Conservation (phyloP, 2,797 vertebrate species). For the Meda fulgida region DNA sequence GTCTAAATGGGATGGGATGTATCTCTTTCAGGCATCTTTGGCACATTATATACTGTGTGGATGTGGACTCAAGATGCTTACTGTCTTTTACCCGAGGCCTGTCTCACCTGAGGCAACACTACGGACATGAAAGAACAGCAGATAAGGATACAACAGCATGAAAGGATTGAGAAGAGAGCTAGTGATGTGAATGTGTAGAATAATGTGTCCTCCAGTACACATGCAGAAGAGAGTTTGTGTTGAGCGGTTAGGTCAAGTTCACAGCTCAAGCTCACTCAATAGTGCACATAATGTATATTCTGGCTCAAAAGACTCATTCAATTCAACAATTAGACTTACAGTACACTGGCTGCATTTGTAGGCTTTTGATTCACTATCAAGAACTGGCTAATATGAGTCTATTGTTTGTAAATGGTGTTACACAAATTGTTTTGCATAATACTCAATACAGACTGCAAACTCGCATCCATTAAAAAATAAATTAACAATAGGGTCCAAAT, state of each 20-base stretch:
- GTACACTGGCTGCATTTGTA: background rate
- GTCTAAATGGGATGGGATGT: background rate
- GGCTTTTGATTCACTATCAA: constrained; percentile 8
- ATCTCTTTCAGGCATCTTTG: constrained; percentile 6
- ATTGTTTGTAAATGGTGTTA: constrained; percentile 10
- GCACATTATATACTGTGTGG: background rate
- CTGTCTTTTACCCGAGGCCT: constrained; percentile 10
- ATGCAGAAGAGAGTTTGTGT: constrained; percentile 1
- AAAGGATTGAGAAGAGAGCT: background rate
- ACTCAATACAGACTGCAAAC: background rate
- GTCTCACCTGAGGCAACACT: constrained; percentile 44
- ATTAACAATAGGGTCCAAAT: background rate
- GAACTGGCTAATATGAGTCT: background rate
- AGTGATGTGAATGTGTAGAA: constrained; percentile 1
- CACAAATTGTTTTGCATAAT: background rate
- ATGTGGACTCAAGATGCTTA: background rate
- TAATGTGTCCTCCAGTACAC: background rate
- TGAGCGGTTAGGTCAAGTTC: background rate
- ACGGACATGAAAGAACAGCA: constrained; percentile 1
- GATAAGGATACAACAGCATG: background rate
- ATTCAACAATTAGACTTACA: background rate
- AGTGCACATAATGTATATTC: background rate
- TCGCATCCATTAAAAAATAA: background rate
- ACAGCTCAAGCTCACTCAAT: constrained; percentile 17
- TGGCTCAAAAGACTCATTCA: background rate